These are phyloP conservation scores for Hoplodrina blanda DNA, from an alignment of 2,888 invertebrate genomes.

Conservation along the genomic window DNA sequence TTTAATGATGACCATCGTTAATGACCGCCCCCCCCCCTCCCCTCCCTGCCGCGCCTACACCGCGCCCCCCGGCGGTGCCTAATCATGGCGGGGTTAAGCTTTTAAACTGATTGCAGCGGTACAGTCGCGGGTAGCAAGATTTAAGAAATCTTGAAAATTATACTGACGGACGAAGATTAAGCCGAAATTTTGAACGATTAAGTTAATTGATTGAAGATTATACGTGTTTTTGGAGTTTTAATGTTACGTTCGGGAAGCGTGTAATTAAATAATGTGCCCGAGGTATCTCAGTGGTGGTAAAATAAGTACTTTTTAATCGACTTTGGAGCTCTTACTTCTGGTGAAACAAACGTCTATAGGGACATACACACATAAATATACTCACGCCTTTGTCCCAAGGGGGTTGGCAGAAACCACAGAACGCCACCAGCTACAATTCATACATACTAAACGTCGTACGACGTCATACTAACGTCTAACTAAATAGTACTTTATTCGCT, in stretches of 20 bases:
- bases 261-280: conserved; percentile 44
- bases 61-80: conserved; percentile 57
- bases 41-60: conserved; percentile 50
- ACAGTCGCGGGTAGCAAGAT: conserved; percentile 39
- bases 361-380: no score
- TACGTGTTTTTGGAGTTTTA: conserved; percentile 33
- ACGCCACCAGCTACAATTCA: no score
- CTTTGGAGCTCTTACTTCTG: conserved; percentile 19
- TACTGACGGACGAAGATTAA: conserved; percentile 29
- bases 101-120: conserved; percentile 76
- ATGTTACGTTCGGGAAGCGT: conserved; percentile 24
- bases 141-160: conserved; percentile 34
- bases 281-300: conserved; percentile 4
- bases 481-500: no score
- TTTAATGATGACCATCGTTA: conserved; percentile 68
- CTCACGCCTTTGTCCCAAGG: no score
- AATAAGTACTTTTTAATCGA: conserved; percentile 36
- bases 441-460: neutral
- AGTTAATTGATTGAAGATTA: conserved; percentile 53
- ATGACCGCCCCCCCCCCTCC: conserved; percentile 65
- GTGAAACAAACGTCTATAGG: neutral
- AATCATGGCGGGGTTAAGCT: conserved; percentile 76
- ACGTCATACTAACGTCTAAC: no score
- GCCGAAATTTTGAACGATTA: conserved; percentile 46
- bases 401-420: no score